Conservation (phyloP, 2,797 vertebrate species). For the Gymnoscopelus microlampas region DNA sequence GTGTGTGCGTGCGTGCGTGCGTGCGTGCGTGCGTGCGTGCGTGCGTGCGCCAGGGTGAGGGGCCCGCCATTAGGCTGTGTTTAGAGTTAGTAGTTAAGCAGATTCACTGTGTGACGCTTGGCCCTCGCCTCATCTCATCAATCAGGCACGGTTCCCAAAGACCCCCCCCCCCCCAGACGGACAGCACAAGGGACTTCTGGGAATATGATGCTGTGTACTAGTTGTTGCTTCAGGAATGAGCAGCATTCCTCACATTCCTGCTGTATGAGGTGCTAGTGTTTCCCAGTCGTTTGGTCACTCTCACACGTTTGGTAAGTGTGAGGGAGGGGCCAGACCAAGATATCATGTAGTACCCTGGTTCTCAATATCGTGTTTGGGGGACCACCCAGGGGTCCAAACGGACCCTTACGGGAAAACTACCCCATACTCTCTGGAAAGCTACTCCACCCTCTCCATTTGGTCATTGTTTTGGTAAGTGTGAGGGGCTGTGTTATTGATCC, state of each 20-base stretch:
- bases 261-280: constrained; percentile 32
- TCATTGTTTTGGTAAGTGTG: constrained; percentile 21
- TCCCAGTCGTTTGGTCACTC: constrained; percentile 26
- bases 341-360: background rate
- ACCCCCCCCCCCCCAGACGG: constrained; percentile 1
- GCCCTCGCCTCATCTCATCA: constrained; percentile 49
- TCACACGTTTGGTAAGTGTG: constrained; percentile 22
- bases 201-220: constrained; percentile 44
- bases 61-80: constrained; percentile 69
- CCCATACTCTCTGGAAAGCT: too few relatives aligned
- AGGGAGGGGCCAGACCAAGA: constrained; percentile 16
- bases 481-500: constrained; percentile 1
- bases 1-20: constrained; percentile 26
- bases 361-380: too few relatives aligned
- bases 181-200: constrained; percentile 54
- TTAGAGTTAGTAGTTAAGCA: constrained; percentile 60
- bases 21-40: constrained; percentile 36
- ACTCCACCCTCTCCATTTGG: too few relatives aligned
- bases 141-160: constrained; percentile 47
- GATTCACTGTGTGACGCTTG: constrained; percentile 46
- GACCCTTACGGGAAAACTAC: too few relatives aligned
- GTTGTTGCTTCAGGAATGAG: constrained; percentile 36
- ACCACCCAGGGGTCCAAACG: too few relatives aligned
- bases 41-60: constrained; percentile 30
- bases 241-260: constrained; percentile 58